Percentiles rank a stretch among this genome's conserved stretches.
Conservation (phyloP, 2,113 vertebrate genomes). For the Psophia crepitans region DNA sequence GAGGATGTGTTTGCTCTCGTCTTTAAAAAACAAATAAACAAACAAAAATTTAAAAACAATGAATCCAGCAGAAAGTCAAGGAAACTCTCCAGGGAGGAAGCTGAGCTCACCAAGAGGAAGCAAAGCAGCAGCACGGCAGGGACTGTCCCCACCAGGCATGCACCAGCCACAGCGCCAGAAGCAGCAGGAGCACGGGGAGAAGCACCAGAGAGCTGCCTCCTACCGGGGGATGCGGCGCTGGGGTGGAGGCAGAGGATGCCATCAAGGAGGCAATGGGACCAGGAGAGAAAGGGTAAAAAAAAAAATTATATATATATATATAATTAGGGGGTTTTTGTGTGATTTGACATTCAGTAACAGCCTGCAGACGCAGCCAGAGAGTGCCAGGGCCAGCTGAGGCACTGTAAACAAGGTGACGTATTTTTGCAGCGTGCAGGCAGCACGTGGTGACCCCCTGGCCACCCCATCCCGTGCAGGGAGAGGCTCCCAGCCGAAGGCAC, state of each 20-base stretch:
- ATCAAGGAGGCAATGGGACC: not conserved
- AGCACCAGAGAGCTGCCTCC: not conserved
- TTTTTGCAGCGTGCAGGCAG: not conserved
- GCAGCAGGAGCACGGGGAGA: not conserved
- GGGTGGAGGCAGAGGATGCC: not conserved
- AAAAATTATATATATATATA: no score
- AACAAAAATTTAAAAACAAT: no score
- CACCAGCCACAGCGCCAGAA: not conserved
- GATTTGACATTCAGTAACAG: not conserved
- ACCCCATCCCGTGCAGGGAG: not conserved
- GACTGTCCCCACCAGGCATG: not conserved
- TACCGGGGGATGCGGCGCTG: not conserved
- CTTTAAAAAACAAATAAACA: not conserved
- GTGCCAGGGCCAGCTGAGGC: not conserved
- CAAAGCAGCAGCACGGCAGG: not conserved
- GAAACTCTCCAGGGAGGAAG: not conserved
- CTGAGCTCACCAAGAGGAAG: not conserved
- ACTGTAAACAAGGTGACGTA: constrained; percentile 13
- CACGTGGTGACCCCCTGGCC: not conserved
- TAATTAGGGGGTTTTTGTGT: not conserved
- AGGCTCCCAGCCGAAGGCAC: not conserved
- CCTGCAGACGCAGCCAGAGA: not conserved
- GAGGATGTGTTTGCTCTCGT: not conserved
- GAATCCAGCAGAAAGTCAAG: not conserved
- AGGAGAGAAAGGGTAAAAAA: not conserved